These are phyloP conservation scores for Keiferia lycopersicella DNA, from an alignment of 2,888 invertebrate genomes.

Conservation along the genomic window DNA sequence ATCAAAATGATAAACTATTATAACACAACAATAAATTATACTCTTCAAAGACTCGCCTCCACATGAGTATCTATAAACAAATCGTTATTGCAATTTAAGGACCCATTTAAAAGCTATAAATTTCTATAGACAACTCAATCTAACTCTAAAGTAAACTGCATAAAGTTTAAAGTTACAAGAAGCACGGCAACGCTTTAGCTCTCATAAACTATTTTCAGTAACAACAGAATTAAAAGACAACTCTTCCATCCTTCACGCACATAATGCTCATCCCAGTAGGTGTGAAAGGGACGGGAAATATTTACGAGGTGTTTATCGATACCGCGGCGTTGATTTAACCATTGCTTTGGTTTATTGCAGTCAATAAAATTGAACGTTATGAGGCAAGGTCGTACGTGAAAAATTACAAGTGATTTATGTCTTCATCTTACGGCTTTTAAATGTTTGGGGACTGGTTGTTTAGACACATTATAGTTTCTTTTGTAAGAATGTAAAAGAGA, in stretches of 20 bases:
- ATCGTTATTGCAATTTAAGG: constrained; percentile 81
- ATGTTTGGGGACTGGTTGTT: constrained; percentile 38
- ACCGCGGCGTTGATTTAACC: constrained; percentile 79
- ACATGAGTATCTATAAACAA: constrained; percentile 72
- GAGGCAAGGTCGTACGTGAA: constrained; percentile 79
- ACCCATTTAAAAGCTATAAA: constrained; percentile 80
- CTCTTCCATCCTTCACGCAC: constrained; percentile 49
- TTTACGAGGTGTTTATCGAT: constrained; percentile 79
- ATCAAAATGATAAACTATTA: constrained; percentile 37
- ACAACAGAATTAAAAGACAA: constrained; percentile 68
- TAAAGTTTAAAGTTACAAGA: constrained; percentile 49
- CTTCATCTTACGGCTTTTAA: constrained; percentile 64
- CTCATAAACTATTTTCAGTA: constrained; percentile 80
- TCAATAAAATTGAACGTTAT: constrained; percentile 81
- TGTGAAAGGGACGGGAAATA: constrained; percentile 55
- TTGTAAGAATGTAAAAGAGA: constrained; percentile 28
- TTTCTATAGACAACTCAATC: constrained; percentile 41
- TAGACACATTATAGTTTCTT: constrained; percentile 32
- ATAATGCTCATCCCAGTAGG: constrained; percentile 33
- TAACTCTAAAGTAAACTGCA: constrained; percentile 34
- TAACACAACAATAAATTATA: constrained; percentile 57
- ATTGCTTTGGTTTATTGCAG: constrained; percentile 80
- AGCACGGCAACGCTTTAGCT: constrained; percentile 48
- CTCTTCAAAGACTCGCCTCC: constrained; percentile 61
- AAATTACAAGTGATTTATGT: constrained; percentile 73